A percentile compares a stretch with the other conserved stretches of the same genome.
phyloP scores from a whole-genome alignment of 2,113 vertebrate species.

The Ondatra zibethicus region DNA sequence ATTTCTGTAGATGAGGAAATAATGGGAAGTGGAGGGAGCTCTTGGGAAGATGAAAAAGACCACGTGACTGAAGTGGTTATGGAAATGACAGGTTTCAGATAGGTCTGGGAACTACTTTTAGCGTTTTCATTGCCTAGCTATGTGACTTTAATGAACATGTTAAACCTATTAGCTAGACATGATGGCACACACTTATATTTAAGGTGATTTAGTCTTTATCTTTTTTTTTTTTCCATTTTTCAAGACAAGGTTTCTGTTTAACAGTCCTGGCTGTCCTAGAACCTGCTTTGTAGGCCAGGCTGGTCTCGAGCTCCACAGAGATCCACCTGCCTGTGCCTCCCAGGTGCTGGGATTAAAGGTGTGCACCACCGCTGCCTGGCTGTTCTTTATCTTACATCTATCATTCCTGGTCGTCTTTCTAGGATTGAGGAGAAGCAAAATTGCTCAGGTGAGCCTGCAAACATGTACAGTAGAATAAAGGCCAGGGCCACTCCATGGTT shows the following conservation, averaged over 20 bases:
- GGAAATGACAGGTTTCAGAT: neutral
- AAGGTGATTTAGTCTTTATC: conserved; percentile 19
- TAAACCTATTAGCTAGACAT: neutral
- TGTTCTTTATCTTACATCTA: neutral
- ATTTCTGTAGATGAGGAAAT: neutral
- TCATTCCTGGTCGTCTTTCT: neutral
- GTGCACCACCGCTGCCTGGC: no score
- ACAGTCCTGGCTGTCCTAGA: no score
- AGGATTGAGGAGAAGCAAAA: neutral
- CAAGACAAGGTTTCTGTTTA: no score
- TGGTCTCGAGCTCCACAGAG: no score
- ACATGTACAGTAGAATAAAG: neutral
- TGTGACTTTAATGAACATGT: neutral
- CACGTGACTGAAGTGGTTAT: neutral
- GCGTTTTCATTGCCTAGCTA: neutral
- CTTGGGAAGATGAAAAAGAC: neutral
- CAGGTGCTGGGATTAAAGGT: no score
- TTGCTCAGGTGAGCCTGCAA: neutral
- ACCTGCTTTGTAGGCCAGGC: no score
- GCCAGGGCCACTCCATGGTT: neutral
- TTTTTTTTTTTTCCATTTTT: neutral
- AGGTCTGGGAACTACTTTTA: neutral
- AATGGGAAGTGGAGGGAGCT: neutral
- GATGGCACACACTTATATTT: neutral
- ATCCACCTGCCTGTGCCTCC: no score